These are phyloP conservation scores for Erebia ligea DNA, from an alignment of 2,888 invertebrate genomes.

Conservation along the genomic window DNA sequence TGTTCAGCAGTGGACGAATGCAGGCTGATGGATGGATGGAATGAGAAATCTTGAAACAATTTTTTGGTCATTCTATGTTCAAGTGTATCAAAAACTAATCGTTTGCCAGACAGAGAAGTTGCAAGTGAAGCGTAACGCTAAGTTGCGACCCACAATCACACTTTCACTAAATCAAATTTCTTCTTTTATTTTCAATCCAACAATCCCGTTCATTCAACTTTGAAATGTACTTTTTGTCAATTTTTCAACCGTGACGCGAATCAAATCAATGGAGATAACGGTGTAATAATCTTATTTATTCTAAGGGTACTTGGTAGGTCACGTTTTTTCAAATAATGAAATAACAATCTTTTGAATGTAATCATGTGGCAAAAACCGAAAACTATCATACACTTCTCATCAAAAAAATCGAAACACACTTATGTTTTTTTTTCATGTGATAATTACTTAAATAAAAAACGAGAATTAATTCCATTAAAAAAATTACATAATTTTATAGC, in stretches of 20 bases:
- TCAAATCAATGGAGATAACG: neutral
- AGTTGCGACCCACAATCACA: conserved; percentile 1
- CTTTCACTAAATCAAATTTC: conserved; percentile 1
- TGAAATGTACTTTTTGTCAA: neutral
- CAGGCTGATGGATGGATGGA: too few species aligned
- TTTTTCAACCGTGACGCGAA: neutral
- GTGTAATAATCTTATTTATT: neutral
- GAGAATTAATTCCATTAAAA: too few species aligned
- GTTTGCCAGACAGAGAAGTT: neutral
- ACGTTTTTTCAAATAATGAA: neutral
- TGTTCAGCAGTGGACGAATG: too few species aligned
- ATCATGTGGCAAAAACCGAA: neutral
- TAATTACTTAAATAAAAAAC: too few species aligned
- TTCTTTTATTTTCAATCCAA: neutral
- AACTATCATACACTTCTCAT: too few species aligned
- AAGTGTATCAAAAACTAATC: neutral
- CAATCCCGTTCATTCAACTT: neutral
- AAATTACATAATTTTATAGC: too few species aligned
- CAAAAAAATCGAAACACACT: too few species aligned
- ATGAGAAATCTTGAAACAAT: too few species aligned
- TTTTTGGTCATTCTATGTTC: neutral
- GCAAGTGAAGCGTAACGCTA: neutral
- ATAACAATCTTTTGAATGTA: neutral
- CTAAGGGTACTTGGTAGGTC: neutral
- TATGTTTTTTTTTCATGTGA: too few species aligned